A percentile compares a stretch with the other conserved stretches of the same genome.
phyloP scores from a whole-genome alignment of 2,888 invertebrate species.

The Sturmia bella region DNA sequence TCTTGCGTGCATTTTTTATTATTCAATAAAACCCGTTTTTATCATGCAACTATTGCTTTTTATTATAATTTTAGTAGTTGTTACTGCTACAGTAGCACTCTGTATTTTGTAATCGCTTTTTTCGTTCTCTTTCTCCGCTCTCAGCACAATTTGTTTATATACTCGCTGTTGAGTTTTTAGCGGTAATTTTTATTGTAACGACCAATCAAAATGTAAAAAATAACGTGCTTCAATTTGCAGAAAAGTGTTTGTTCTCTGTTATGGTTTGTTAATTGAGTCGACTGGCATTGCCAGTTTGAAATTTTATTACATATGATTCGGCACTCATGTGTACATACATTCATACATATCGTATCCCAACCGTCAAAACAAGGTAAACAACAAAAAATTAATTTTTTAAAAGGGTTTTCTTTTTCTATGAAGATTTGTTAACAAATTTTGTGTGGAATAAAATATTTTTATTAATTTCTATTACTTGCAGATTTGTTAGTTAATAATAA shows the following conservation, averaged over 20 bases:
- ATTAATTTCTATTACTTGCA: no score
- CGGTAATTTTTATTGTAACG: conserved; percentile 39
- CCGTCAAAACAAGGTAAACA: no score
- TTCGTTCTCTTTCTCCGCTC: neutral
- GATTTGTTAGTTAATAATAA: no score
- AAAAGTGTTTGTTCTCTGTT: conserved; percentile 45
- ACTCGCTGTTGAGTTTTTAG: conserved; percentile 39
- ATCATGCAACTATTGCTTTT: conserved; percentile 34
- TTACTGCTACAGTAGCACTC: conserved; percentile 18
- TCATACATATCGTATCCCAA: no score
- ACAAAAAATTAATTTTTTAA: no score
- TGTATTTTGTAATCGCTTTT: conserved; percentile 32
- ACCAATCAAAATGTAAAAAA: conserved; percentile 63
- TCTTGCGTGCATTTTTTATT: conserved; percentile 35
- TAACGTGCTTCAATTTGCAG: conserved; percentile 60
- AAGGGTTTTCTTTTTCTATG: no score
- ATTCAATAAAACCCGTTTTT: conserved; percentile 50
- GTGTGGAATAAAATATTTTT: no score
- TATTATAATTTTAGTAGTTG: conserved; percentile 16
- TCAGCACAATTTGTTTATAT: conserved; percentile 46
- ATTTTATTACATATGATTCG: no score
- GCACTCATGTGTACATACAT: no score
- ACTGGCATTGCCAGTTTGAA: conserved; percentile 38
- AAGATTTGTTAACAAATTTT: no score
- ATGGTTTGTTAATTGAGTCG: conserved; percentile 11